phyloP scores from a whole-genome alignment of 35 echinoderm and acorn worm species.

The Chiridota heheva region DNA sequence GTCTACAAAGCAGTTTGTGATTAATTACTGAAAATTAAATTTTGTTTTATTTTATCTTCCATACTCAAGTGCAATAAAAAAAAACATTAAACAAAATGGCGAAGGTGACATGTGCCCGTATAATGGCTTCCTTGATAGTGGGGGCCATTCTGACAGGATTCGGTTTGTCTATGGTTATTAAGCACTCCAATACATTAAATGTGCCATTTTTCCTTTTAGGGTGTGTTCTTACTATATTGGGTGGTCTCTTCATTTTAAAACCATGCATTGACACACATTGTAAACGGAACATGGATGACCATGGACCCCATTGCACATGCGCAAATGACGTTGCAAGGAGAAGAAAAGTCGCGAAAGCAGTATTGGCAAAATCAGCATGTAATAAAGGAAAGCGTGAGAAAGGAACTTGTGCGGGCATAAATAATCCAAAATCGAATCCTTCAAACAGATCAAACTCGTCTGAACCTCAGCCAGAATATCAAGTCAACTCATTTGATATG shows the following conservation, averaged over 20 bases:
- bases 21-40: too few species aligned
- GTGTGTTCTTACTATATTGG: constrained; percentile 5
- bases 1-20: too few species aligned
- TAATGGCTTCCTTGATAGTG: constrained; percentile 35
- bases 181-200: not conserved
- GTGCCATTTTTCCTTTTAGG: constrained; percentile 22
- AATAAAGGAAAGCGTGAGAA: not conserved
- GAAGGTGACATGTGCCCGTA: constrained; percentile 35
- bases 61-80: too few species aligned
- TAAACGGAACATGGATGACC: constrained; percentile 19
- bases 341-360: not conserved
- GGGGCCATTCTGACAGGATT: constrained; percentile 28
- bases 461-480: constrained; percentile 14
- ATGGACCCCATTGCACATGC: constrained; percentile 40
- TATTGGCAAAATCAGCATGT: not conserved
- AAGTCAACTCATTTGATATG: constrained; percentile 38
- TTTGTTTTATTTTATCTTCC: too few species aligned
- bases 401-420: not conserved
- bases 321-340: not conserved
- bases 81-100: too few species aligned
- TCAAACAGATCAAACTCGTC: not conserved
- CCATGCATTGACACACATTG: constrained; percentile 39
- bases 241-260: constrained; percentile 19
- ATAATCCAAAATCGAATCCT: not conserved
- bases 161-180: constrained; percentile 24